These are phyloP conservation scores for Drosophila seguyi DNA, from an alignment of 1,140 invertebrate genomes.

Conservation along the genomic window DNA sequence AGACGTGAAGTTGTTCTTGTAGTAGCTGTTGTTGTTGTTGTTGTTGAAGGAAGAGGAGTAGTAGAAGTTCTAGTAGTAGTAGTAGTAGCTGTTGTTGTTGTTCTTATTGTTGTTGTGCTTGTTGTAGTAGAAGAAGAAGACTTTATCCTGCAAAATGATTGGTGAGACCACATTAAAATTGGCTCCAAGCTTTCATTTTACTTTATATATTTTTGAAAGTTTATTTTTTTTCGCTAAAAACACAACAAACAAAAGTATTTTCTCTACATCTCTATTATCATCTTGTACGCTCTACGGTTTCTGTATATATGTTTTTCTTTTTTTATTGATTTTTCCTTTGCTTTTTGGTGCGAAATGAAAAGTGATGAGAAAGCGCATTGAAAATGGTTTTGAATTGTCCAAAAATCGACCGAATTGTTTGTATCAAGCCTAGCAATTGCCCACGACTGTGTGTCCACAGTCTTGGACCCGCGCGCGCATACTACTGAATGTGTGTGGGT, in stretches of 20 bases:
- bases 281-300: conserved; percentile 22
- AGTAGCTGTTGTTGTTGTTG: conserved; percentile 70
- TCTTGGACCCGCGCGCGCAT: conserved; percentile 18
- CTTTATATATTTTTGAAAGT: conserved; percentile 17
- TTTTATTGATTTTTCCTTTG: conserved; percentile 6
- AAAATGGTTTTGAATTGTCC: conserved; percentile 4
- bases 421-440: conserved; percentile 13
- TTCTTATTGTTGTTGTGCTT: conserved; percentile 77
- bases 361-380: conserved; percentile 15
- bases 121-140: conserved; percentile 82
- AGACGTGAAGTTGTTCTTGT: conserved; percentile 81
- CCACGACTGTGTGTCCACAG: conserved; percentile 25
- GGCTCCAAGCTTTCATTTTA: conserved; percentile 59
- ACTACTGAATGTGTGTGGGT: conserved; percentile 18
- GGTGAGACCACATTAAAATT: conserved; percentile 84
- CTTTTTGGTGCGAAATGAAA: conserved; percentile 14
- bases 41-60: conserved; percentile 82
- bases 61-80: conserved; percentile 81
- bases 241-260: conserved; percentile 63
- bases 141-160: conserved; percentile 85
- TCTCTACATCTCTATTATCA: conserved; percentile 15
- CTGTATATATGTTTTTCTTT: conserved; percentile 14
- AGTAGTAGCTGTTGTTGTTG: conserved; percentile 53
- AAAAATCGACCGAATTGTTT: conserved; percentile 1
- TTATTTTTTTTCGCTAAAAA: conserved; percentile 13